Base-by-base conservation (phyloP, 2,888 invertebrate species). In the Leucoptera coffeella region DNA sequence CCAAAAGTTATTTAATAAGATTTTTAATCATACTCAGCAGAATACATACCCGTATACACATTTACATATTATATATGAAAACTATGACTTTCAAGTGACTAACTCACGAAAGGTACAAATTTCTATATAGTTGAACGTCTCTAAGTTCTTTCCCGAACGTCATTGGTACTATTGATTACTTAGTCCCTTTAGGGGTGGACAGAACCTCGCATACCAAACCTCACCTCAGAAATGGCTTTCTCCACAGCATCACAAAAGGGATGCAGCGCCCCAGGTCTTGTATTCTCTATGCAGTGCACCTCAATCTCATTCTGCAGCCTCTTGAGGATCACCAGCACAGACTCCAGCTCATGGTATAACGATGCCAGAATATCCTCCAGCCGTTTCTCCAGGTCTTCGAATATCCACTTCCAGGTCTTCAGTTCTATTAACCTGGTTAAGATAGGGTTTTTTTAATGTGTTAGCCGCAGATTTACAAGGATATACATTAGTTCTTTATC, bases 321-420 rank as follows among this genome's bases (percentile, higher is more conserved):
- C 4, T 47, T 29, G 1, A 51, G 38, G 2, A 67, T 57, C 4
- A 61, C 61, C 4, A 41, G 32, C 1, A 65, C 31, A 3, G 65
- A 59, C 3, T 58, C 50, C 19, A 49, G 48, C 30, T 69, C 67
- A 21, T 69, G 45, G 5, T 42, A 38, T 1, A 69, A 40, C 2
- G 50, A 40, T 0, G 23, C 39, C 8, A 50, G 39, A 0, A 52
- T 50, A 7, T 64, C 62, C 3, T 46, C 42, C 2, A 69, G 35
- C 2, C 67, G 54, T 30, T 52, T 55, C 0, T 43, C 40, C 2
- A 69, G 39, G 29, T 69, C 67, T 29, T 52, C 42, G 0, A 67
- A 37, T 1, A 67, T 61, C 67, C 67, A 67, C 4, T 48, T 50
- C 67, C 67, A 69, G 5, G 64, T 61, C 2, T 49, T 43, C 28